Base-by-base conservation (phyloP, 92 coral and sea anemone genomes). In the Phenganax subtilis region DNA sequence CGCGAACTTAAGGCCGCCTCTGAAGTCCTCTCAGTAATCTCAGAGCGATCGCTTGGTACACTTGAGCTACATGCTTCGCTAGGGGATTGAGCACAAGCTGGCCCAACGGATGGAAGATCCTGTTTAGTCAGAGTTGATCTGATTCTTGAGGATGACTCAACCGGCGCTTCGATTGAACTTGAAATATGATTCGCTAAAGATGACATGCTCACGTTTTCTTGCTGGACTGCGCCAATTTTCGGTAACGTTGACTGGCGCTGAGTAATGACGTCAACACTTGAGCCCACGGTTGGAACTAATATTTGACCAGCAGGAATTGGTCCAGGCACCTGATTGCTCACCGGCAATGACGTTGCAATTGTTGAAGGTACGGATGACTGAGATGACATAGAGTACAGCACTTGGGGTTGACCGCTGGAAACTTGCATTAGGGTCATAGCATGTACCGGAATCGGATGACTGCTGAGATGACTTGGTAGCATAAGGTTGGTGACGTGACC, bases 381-480 rank as follows among this genome's bases (percentile, higher is more conserved):
- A 63, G 72, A 52, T 7, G 83, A 56, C 83, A 79, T 63, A 37
- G 83, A 79, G 83, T 79, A 79, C 0, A 79, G n/a, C n/a, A 79
- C 83, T 51, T 79, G 83, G 51, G 83, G 56, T 29, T 67, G 53
- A 28, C 74, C 73, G 59, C 83, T 68, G 55, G 83, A 9, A 51
- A 79, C 31, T 11, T 72, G 54, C 83, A 79, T 79, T 27, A 77
- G 28, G 9, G 71, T 77, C 59, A 79, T 60, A 25, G 83, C 83
- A 17, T 79, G 83, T 47, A 79, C 68, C 16, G 83, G 83, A 15
- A 79, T 63, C 16, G 83, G 83, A 8, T 79, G 83, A 15, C 67
- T 54, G 52, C 73, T 54, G 51, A 79, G 83, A 60, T 79, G 83
- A 27, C 83, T 68, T 20, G 83, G 83, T 28, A 79, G 15, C 83